phyloP scores from a whole-genome alignment of 2,113 vertebrate species.

The Ceyx cyanopectus region DNA sequence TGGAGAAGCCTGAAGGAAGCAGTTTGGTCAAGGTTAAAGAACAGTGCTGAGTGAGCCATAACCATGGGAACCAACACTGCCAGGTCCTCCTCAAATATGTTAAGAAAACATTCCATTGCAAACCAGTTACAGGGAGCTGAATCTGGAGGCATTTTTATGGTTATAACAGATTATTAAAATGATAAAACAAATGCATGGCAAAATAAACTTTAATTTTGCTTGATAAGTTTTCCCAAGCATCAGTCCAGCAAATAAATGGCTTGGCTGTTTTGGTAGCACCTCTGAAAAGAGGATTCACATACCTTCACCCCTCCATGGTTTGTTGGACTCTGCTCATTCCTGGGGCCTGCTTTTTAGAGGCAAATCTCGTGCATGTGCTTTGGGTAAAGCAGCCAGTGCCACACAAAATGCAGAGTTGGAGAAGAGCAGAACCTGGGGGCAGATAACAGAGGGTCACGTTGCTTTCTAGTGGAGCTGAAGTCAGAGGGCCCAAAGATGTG shows the following conservation, averaged over 20 bases:
- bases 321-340: neutral
- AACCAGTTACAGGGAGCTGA: neutral
- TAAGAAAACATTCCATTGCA: constrained; percentile 40
- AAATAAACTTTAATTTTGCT: neutral
- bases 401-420: neutral
- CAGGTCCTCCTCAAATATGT: constrained; percentile 24
- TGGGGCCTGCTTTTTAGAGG: neutral
- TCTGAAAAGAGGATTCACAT: neutral
- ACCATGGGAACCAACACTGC: neutral
- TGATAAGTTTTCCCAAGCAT: neutral
- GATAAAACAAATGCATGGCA: neutral
- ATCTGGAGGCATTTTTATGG: neutral
- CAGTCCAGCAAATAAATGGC: neutral
- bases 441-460: neutral
- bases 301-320: neutral
- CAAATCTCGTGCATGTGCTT: neutral
- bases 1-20: neutral
- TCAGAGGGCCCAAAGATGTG: neutral
- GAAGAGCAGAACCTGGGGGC: neutral
- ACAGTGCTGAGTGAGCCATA: neutral
- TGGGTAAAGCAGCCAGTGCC: neutral
- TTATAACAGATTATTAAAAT: neutral
- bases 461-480: neutral
- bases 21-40: neutral
- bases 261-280: neutral